phyloP scores from a whole-genome alignment of 1,140 invertebrate species.

The Psix sp. region DNA sequence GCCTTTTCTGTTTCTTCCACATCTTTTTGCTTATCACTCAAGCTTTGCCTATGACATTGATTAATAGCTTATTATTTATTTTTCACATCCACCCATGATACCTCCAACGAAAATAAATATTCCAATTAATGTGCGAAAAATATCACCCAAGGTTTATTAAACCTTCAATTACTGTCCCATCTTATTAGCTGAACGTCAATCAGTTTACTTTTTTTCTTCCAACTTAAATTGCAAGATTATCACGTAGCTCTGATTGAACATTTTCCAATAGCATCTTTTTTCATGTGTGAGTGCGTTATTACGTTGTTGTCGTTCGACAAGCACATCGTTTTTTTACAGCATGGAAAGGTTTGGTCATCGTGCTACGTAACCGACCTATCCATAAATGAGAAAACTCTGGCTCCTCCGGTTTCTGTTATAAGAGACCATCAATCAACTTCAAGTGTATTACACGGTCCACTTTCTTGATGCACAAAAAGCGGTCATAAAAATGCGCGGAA shows the following conservation, averaged over 20 bases:
- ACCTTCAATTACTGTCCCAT: constrained; percentile 44
- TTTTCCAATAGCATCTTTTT: too few species aligned
- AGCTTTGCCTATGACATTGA: constrained; percentile 26
- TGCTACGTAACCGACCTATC: constrained; percentile 48
- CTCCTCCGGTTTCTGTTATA: constrained; percentile 48
- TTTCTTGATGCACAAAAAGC: constrained; percentile 40
- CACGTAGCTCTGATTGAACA: too few species aligned
- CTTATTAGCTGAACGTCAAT: constrained; percentile 22
- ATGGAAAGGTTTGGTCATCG: constrained; percentile 40
- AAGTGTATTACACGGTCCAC: constrained; percentile 46
- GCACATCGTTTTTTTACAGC: constrained; percentile 13
- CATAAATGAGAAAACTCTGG: constrained; percentile 47
- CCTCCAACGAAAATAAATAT: constrained; percentile 36
- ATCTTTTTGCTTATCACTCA: constrained; percentile 2
- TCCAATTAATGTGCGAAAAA: constrained; percentile 51
- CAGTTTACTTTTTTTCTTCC: not conserved
- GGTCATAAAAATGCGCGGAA: constrained; percentile 10
- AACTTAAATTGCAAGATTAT: too few species aligned
- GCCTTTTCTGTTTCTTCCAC: not conserved
- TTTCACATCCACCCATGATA: constrained; percentile 9
- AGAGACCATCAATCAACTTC: constrained; percentile 41
- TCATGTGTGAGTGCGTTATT: not conserved
- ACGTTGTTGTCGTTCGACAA: constrained; percentile 2
- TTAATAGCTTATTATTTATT: constrained; percentile 50
- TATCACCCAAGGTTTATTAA: constrained; percentile 1